A percentile compares a stretch with the other conserved stretches of the same genome.
These are phyloP conservation scores for Prunella fulvescens DNA, from an alignment of 2,113 vertebrate genomes.

Conservation along the genomic window DNA sequence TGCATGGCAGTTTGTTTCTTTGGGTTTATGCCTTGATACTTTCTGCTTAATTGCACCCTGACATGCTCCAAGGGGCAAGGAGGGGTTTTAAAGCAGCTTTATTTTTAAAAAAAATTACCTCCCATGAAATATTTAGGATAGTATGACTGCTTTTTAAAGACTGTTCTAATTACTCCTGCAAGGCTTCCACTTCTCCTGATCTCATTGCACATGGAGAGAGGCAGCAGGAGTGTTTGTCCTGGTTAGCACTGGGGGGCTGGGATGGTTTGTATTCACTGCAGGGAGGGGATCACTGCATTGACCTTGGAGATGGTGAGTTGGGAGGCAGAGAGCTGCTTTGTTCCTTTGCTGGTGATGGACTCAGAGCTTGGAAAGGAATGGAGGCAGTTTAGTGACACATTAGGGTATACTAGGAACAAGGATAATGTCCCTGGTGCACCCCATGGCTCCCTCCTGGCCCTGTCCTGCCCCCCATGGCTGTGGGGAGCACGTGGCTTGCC, in stretches of 20 bases:
- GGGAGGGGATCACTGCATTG: neutral
- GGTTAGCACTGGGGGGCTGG: neutral
- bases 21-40: neutral
- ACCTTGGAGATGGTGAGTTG: neutral
- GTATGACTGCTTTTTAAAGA: neutral
- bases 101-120: neutral
- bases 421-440: neutral
- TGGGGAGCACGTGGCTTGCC: neutral
- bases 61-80: neutral
- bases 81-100: neutral
- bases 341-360: neutral
- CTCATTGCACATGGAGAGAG: neutral
- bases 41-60: conserved; percentile 60
- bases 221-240: neutral
- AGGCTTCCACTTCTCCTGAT: neutral
- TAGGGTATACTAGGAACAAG: neutral
- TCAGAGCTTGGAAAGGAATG: neutral
- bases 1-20: neutral
- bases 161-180: neutral
- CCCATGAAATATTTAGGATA: conserved; percentile 56
- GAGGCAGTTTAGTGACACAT: neutral
- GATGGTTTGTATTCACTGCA: neutral
- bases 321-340: neutral
- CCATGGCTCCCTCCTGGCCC: neutral
- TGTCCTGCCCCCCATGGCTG: neutral